These are phyloP conservation scores for Elysia chlorotica DNA, from an alignment of 1,140 invertebrate species.

Conservation along the genomic window DNA sequence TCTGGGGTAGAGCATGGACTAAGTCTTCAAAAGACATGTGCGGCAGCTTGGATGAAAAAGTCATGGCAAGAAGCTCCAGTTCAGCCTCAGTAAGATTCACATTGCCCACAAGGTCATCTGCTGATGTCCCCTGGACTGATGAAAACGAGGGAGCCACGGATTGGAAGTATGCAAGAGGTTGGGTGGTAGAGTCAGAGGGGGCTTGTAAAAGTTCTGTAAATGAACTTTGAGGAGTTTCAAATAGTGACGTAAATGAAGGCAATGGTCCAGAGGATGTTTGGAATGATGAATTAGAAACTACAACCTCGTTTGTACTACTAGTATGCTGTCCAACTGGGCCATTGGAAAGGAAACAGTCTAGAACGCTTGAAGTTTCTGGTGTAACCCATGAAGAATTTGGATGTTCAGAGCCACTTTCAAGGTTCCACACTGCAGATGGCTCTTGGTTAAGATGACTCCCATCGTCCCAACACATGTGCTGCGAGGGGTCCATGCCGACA, in stretches of 20 bases:
- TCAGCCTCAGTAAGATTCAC: slow-evolving; percentile 7
- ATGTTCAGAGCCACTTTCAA: not conserved
- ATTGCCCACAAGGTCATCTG: slow-evolving; percentile 8
- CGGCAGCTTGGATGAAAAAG: slow-evolving; percentile 10
- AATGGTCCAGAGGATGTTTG: slow-evolving; percentile 11
- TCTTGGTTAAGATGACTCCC: not conserved
- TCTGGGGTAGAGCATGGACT: slow-evolving; percentile 12
- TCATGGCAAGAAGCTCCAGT: slow-evolving; percentile 17
- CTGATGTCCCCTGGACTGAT: not conserved
- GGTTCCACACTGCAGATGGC: not conserved
- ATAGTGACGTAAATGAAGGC: slow-evolving; percentile 19
- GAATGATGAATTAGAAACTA: slow-evolving; percentile 20
- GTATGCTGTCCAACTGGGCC: slow-evolving; percentile 2
- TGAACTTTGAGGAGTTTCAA: slow-evolving; percentile 6
- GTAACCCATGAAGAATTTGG: not conserved
- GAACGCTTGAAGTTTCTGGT: not conserved
- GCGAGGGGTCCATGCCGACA: not conserved
- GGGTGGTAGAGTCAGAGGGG: not conserved
- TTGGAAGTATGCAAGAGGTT: not conserved
- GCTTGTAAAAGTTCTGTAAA: slow-evolving; percentile 6
- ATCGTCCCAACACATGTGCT: not conserved
- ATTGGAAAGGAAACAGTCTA: slow-evolving; percentile 19
- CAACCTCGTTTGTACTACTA: slow-evolving; percentile 3
- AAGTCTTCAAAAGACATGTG: slow-evolving; percentile 19
- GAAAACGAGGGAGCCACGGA: not conserved